These are phyloP conservation scores for Vulpes vulpes DNA, from an alignment of 2,113 vertebrate species.

Conservation along the genomic window DNA sequence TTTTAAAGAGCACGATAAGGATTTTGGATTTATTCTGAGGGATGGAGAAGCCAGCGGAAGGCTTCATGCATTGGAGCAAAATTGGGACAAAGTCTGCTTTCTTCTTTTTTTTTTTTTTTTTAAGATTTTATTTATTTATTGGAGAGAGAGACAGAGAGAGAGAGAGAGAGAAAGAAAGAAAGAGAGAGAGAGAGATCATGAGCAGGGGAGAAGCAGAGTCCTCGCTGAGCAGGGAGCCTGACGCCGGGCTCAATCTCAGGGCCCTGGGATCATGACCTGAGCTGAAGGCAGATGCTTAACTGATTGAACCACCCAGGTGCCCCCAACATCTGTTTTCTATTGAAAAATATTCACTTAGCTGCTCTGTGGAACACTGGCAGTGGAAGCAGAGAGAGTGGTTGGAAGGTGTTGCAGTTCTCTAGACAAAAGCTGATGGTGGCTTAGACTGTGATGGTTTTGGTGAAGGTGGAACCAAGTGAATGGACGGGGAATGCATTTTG, in stretches of 20 bases:
- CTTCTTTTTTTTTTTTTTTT: too few relatives aligned
- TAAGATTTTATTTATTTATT: too few relatives aligned
- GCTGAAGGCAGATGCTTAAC: too few relatives aligned
- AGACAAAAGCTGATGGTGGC: neutral
- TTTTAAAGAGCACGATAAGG: neutral
- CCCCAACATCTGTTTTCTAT: neutral
- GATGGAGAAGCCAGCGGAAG: neutral
- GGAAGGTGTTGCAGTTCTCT: neutral
- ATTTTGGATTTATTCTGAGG: neutral
- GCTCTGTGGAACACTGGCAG: rapidly evolving
- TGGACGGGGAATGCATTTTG: neutral
- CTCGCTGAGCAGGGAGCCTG: too few relatives aligned
- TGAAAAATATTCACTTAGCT: neutral
- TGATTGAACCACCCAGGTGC: too few relatives aligned
- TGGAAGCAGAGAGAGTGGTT: neutral
- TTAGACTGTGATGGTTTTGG: rapidly evolving
- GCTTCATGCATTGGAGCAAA: neutral
- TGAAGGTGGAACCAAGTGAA: neutral
- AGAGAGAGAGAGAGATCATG: too few relatives aligned
- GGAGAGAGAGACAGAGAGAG: too few relatives aligned
- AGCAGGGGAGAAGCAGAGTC: too few relatives aligned
- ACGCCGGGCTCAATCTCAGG: too few relatives aligned
- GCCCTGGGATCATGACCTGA: too few relatives aligned
- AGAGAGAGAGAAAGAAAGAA: too few relatives aligned
- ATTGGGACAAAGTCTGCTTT: neutral